These are phyloP conservation scores for Sciurus niger DNA, from an alignment of 2,113 vertebrate species.

Conservation along the genomic window DNA sequence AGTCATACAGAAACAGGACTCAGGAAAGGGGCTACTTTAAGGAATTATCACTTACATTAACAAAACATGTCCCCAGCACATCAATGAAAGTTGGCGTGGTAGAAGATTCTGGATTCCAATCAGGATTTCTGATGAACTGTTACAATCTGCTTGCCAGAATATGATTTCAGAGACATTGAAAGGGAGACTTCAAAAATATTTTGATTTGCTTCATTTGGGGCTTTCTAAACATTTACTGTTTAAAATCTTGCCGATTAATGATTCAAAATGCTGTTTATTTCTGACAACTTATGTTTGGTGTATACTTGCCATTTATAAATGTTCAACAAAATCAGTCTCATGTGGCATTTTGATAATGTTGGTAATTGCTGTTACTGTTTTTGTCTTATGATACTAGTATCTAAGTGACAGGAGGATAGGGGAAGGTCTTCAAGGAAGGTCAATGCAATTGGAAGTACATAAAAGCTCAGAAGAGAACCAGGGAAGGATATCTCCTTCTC, in stretches of 20 bases:
- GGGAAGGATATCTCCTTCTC: background rate
- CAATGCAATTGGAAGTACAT: background rate
- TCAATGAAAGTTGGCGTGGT: slow-evolving; percentile 43
- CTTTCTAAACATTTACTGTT: slow-evolving; percentile 83
- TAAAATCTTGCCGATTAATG: slow-evolving; percentile 75
- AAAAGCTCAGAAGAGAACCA: background rate
- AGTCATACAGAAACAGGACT: slow-evolving; percentile 2
- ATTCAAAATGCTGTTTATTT: slow-evolving; percentile 72
- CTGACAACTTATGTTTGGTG: slow-evolving; percentile 70
- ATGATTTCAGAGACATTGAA: slow-evolving; percentile 75
- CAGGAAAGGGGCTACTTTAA: background rate
- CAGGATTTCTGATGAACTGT: slow-evolving; percentile 74
- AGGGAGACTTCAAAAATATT: slow-evolving; percentile 80
- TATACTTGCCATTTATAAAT: slow-evolving; percentile 67
- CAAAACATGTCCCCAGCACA: background rate
- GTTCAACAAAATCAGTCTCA: slow-evolving; percentile 59
- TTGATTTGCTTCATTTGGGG: slow-evolving; percentile 81
- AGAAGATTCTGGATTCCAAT: slow-evolving; percentile 68
- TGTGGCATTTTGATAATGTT: slow-evolving; percentile 43
- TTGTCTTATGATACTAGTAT: background rate
- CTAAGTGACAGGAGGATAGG: background rate
- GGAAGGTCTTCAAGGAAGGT: background rate
- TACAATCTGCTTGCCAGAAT: slow-evolving; percentile 72
- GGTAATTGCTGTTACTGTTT: background rate
- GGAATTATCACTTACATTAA: background rate